Base-by-base conservation (phyloP, 2,113 vertebrate genomes). In the Brachyistius frenatus region DNA sequence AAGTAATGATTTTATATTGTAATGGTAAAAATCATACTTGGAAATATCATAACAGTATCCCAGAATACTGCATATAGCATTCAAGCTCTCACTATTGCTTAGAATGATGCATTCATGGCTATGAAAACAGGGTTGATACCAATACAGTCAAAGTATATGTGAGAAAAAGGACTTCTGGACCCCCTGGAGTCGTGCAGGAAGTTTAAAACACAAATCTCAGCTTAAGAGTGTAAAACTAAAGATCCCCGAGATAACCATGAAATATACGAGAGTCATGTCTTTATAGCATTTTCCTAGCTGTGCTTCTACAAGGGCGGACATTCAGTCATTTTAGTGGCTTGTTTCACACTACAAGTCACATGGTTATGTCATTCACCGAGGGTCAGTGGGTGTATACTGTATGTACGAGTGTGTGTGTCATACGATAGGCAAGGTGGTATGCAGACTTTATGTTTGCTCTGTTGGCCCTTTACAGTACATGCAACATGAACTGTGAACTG, bases 401-500 rank as follows among this genome's bases (percentile, higher is more conserved):
- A 33, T 35, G 56, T 74, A 55, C n/a, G 58, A 46, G 60, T 66
- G 61, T 76, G 62, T 61, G 33, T 1, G 71, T 41, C 66, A 78
- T 68, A 55, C 49, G 73, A 84, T 73, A 86, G 71, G 71, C 1
- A 69, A 62, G 78, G 66, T 62, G 72, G 23, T 61, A 66, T 78
- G 62, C 77, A 57, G 71, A 77, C 23, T 80, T 86, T 44, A 35
- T 65, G 80, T 77, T 61, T 81, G 72, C 79, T 54, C 33, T 58
- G 47, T 16, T 30, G 35, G 58, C 50, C 39, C 36, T 71, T 23
- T 57, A 50, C 39, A 69, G 56, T 56, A 58, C 54, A 64, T 84
- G 85, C 65, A 88, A 83, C 60, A 66, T 79, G 81, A 85, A 80
- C 83, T 84, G 72, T 81, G 56, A 90, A 81, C 72, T 75, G 66